Base-by-base conservation (phyloP, 2,888 invertebrate genomes). In the Phyllotreta cruciferae region DNA sequence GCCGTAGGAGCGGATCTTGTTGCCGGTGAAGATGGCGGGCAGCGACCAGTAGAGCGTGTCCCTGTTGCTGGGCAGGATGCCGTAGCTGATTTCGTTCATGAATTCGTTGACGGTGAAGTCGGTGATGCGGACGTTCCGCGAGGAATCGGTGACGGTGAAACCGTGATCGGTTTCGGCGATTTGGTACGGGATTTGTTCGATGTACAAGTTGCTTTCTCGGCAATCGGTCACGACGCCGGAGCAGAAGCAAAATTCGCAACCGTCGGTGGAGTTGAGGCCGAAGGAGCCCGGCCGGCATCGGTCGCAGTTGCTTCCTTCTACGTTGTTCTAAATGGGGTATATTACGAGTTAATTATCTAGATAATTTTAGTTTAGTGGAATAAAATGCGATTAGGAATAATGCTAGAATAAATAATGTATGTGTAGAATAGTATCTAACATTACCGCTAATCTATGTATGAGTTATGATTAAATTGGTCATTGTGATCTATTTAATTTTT, bases 211-310 rank as follows among this genome's bases (percentile, higher is more conserved):
- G 62, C 87, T 86, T 77, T 92, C 90, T 53, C 86, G 85, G 77
- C 97, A 98, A 36, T 88, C 85, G 1, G 83, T 83, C 0, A 91
- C 87, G 6, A 91, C 88, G 8, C 93, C 93, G 14, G 93, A 94
- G 80, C 97, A 98, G 84, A 89, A 96, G 78, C 97, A 98, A 58
- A 89, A 84, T 49, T 88, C 85, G 78, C 97, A 98, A 7, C 96
- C 96, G 50, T 88, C 85, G 0, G 87, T 85, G 79, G 94, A 90
- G 10, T 80, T 80, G 0, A 97, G 83, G 13, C 92, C 91, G 78
- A 92, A 97, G 0, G 92, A 90, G 5, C 92, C 92, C 3, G 85
- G 83, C 3, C 89, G 84, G 77, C 97, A 97, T 14, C 86, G 85
- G 76, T 92, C 88, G 77, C 97, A 97, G 52, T 83, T 83, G 0